phyloP scores from a whole-genome alignment of 2,113 vertebrate species.

The Nothocercus julius region DNA sequence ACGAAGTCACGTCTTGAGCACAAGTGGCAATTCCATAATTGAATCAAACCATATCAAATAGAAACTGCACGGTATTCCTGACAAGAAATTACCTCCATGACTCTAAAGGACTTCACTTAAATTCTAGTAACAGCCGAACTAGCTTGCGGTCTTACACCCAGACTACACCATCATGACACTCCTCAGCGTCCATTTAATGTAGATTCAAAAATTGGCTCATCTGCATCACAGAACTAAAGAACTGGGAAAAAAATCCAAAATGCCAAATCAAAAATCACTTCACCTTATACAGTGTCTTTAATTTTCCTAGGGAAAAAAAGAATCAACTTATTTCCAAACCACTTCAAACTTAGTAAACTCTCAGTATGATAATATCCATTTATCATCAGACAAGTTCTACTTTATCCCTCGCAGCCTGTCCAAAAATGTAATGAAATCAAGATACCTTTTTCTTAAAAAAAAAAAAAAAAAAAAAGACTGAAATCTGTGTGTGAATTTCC shows the following conservation, averaged over 20 bases:
- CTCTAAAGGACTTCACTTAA: background rate
- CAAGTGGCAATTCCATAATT: background rate
- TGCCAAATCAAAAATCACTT: background rate
- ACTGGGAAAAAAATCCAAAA: background rate
- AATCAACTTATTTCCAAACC: background rate
- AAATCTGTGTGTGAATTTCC: background rate
- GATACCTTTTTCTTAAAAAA: background rate
- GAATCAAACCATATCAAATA: background rate
- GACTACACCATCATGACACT: background rate
- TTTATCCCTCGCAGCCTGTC: background rate
- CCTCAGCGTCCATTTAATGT: background rate
- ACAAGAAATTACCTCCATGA: background rate
- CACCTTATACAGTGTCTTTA: background rate
- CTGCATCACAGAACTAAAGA: background rate
- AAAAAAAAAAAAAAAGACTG: background rate
- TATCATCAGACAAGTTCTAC: background rate
- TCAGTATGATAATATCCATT: background rate
- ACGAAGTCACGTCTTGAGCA: background rate
- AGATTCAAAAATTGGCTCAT: background rate
- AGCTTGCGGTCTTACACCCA: background rate
- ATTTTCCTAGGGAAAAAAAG: background rate
- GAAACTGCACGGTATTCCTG: background rate
- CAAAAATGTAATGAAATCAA: conserved; percentile 34
- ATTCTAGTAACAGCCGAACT: background rate
- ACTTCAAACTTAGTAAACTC: background rate